Percentiles rank a stretch among this genome's conserved stretches.
Evolutionary conservation across 2,113 vertebrate species (phyloP).

Genomic region (Leucosticte australis): DNA sequence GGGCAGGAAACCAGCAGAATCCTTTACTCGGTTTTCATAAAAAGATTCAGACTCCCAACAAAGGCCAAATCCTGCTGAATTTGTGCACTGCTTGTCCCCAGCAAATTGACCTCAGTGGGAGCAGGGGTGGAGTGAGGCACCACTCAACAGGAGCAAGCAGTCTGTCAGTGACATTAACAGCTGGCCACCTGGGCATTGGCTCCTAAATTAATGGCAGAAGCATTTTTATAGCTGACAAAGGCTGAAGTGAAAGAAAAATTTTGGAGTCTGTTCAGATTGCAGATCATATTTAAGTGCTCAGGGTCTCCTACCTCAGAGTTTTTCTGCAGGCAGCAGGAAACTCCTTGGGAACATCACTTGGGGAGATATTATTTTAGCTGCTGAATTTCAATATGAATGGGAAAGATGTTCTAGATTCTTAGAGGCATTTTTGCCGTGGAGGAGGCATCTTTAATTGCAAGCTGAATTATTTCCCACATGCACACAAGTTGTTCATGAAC

Average conservation of each 20-base stretch:
- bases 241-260: not conserved
- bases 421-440: not conserved
- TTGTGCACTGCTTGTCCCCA: not conserved
- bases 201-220: not conserved
- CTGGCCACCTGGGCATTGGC: not conserved
- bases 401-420: not conserved
- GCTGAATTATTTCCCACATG: not conserved
- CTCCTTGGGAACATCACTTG: not conserved
- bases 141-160: fast-evolving
- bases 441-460: not conserved
- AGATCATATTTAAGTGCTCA: not conserved
- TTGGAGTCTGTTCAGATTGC: not conserved
- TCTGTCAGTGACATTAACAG: not conserved
- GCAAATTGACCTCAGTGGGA: not conserved
- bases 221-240: not conserved
- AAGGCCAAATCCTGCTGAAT: not conserved
- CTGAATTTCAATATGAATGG: not conserved
- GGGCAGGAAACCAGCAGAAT: not conserved
- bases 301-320: not conserved
- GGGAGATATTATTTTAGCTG: not conserved
- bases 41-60: not conserved
- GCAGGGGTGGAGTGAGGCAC: not conserved
- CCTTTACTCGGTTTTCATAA: not conserved
- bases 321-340: not conserved
- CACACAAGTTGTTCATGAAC: not conserved